A percentile compares a stretch with the other conserved stretches of the same genome.
Evolutionary conservation across 2,113 vertebrate species (phyloP).

Genomic region (Ivindomyrus marchei): DNA sequence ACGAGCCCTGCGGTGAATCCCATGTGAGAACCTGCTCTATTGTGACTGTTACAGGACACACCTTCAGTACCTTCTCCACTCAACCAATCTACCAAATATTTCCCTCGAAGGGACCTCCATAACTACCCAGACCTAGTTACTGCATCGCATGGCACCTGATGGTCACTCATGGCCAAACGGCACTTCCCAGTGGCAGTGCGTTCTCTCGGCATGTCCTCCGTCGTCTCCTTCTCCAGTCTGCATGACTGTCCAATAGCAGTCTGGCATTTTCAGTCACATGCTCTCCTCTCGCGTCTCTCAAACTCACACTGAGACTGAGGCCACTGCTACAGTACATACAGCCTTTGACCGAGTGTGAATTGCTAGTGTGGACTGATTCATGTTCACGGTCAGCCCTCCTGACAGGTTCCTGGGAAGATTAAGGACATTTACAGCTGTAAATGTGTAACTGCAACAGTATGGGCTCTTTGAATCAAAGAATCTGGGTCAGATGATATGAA

Average conservation of each 20-base stretch:
- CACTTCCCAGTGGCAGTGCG: background rate
- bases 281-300: background rate
- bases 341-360: background rate
- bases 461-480: background rate
- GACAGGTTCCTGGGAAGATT: background rate
- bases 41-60: background rate
- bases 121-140: background rate
- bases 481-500: background rate
- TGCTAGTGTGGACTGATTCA: background rate
- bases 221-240: background rate
- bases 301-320: background rate
- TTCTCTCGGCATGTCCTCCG: background rate
- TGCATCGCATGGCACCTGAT: background rate
- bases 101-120: background rate
- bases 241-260: background rate
- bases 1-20: background rate
- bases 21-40: background rate
- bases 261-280: background rate
- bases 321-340: background rate
- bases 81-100: background rate
- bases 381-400: background rate
- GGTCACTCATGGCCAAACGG: background rate
- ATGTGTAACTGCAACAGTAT: background rate
- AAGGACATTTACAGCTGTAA: background rate
- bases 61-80: background rate